Base-by-base conservation (phyloP, 2,113 vertebrate genomes). In the Sturnus vulgaris region DNA sequence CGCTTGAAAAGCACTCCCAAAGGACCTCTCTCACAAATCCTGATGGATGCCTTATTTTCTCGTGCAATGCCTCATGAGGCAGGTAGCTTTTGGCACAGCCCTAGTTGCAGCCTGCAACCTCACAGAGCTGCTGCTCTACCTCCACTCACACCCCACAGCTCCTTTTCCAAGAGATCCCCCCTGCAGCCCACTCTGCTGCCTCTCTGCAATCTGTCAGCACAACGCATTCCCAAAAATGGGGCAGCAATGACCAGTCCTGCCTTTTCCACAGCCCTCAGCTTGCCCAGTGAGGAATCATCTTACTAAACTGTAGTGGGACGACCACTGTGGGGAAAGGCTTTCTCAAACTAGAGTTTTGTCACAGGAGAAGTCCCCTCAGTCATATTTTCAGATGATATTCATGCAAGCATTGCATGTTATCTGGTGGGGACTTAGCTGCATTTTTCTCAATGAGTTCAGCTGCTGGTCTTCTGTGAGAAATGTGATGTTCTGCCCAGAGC, bases 31-130 rank as follows among this genome's bases (percentile, higher is more conserved):
- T 35, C 21, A 18, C 15, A 17, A 55, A n/a, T 31, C 30, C 46
- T 60, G 65, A 46, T 13, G 39, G 24, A 44, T 30, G 16, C 40
- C 49, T 35, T 72, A 16, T 72, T 63, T 53, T 53, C 55, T 64
- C 2, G 0, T 0, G 2, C 37, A 35, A 4, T 2, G 4, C 19
- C 39, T 63, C 4, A 2, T 1, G 3, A 63, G 15, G 44, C 55
- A 59, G 21, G 11, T 18, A 16, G 5, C 73, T 71, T 76, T 71
- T 10, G 37, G 37, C 57, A 30, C 25, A 40, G 61, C 7, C 2
- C 11, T 30, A 3, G 1, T 6, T 35, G 77, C 60, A 44, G 33
- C 70, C 33, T 63, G 53, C n/a, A 69, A 4, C 50, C 39, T 65
- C 9, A 5, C 10, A 39, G 65, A 33, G 31, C 33, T 6, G 3